phyloP scores from a whole-genome alignment of 2,113 vertebrate genomes.

The Chaetura pelagica region DNA sequence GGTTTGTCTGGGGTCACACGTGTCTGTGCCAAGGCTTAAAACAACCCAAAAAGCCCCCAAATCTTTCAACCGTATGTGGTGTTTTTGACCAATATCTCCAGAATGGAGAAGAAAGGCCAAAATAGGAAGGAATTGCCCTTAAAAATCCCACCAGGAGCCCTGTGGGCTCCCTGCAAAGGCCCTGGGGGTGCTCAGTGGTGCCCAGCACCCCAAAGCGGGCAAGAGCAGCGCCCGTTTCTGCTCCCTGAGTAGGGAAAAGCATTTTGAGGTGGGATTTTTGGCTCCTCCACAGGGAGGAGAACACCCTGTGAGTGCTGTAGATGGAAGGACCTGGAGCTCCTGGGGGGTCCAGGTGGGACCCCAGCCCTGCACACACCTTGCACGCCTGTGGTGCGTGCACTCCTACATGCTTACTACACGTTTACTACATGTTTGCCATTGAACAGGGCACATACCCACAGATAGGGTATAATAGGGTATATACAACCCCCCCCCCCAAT shows the following conservation, averaged over 20 bases:
- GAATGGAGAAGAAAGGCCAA: not conserved
- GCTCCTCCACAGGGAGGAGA: fast-evolving
- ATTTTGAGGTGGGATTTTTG: fast-evolving
- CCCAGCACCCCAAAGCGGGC: fast-evolving
- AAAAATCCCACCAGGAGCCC: not conserved
- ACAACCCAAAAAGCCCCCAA: not conserved
- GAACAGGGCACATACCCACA: not conserved
- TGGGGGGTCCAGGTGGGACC: too few relatives aligned
- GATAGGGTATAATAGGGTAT: too few relatives aligned
- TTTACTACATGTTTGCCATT: too few relatives aligned
- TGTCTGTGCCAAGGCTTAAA: not conserved
- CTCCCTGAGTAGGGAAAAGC: fast-evolving
- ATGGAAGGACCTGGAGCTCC: fast-evolving
- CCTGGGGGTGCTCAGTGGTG: fast-evolving
- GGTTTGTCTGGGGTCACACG: fast-evolving
- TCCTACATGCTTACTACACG: too few relatives aligned
- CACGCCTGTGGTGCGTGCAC: not conserved
- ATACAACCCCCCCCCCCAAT: fast-evolving
- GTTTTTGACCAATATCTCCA: not conserved
- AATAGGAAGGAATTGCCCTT: not conserved
- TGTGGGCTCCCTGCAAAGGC: fast-evolving
- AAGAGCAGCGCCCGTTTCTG: fast-evolving
- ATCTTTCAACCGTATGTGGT: fast-evolving
- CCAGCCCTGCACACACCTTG: too few relatives aligned
- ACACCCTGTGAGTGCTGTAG: fast-evolving